A percentile compares a stretch with the other conserved stretches of the same genome.
Conservation (phyloP, 2,888 invertebrate genomes). For the Hermaeophaga mercurialis region DNA sequence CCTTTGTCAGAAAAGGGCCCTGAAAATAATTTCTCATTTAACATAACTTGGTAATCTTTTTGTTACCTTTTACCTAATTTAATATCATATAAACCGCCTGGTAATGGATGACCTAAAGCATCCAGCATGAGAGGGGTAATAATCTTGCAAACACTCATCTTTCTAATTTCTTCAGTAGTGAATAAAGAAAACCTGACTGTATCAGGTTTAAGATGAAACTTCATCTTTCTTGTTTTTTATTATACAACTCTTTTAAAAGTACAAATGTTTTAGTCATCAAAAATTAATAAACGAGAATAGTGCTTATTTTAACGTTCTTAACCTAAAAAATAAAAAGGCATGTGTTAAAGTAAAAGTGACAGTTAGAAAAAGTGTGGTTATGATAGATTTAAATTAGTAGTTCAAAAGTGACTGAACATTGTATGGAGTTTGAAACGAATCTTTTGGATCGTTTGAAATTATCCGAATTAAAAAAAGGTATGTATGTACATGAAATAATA, state of each 20-base stretch:
- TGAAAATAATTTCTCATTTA: slow-evolving; percentile 39
- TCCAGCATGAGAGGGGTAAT: slow-evolving; percentile 81
- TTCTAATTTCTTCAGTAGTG: slow-evolving; percentile 74
- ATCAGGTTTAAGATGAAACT: slow-evolving; percentile 35
- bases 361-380: not conserved
- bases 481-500: too few species aligned
- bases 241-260: too few species aligned
- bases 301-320: not conserved
- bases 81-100: slow-evolving; percentile 90
- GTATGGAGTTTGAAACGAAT: too few species aligned
- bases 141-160: slow-evolving; percentile 81
- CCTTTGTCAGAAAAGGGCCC: slow-evolving; percentile 66
- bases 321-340: not conserved
- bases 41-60: too few species aligned
- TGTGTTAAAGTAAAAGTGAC: not conserved
- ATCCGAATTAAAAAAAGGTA: too few species aligned
- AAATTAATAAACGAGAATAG: not conserved
- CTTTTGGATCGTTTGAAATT: too few species aligned
- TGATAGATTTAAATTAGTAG: too few species aligned
- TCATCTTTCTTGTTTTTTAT: slow-evolving; percentile 10
- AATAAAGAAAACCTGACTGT: slow-evolving; percentile 72
- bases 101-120: slow-evolving; percentile 77
- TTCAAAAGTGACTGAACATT: too few species aligned
- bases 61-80: slow-evolving; percentile 74
- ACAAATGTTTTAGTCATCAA: too few species aligned